Evolutionary conservation across 2,888 invertebrate species (phyloP), one percentile per base, ranked within the genome.

Genomic region (Psococerastis gibbosa): DNA sequence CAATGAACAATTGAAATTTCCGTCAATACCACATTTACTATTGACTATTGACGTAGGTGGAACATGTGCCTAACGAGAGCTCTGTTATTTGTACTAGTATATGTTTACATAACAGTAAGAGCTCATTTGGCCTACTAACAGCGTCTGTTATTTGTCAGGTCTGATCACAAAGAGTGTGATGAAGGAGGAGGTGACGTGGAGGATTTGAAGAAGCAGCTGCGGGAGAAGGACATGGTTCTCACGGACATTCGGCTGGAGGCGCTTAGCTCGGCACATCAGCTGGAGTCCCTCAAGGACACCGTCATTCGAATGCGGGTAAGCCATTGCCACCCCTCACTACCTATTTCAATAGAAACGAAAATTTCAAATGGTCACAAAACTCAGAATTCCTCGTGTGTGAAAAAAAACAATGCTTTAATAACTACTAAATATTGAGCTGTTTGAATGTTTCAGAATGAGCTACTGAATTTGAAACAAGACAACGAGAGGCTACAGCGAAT

Each of bases 171-270:
- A 35, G 52, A 52, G 43, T 33, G 48, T 33, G 35, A 49, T 34
- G 52, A 52, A 43, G 35, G 44, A 23, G 42, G 45, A 47, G 50
- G 51, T 9, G 68, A 68, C 46, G 68, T 73, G 3, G 83, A 82
- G 53, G 88, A 91, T 52, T 65, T 98, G 52, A 85, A 89, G 60
- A 83, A 88, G 56, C 91, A 95, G 59, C 67, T 98, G 42, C 70
- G 92, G 31, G 94, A 97, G 57, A 95, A 95, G 61, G 97, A 98
- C 62, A 74, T 91, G 57, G 89, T 91, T 47, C 68, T 98, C 50
- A 95, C 95, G 2, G 97, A 98, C 60, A 92, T 95, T 47, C 71
- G 95, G 49, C 68, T 98, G 49, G 97, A 98, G 62, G 95, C 97
- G 5, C 67, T 98, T 23, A 91, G 91, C 52, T 92, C 94, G 1